Conservation (phyloP, 2,797 vertebrate species). For the Benthosema pterotum region DNA sequence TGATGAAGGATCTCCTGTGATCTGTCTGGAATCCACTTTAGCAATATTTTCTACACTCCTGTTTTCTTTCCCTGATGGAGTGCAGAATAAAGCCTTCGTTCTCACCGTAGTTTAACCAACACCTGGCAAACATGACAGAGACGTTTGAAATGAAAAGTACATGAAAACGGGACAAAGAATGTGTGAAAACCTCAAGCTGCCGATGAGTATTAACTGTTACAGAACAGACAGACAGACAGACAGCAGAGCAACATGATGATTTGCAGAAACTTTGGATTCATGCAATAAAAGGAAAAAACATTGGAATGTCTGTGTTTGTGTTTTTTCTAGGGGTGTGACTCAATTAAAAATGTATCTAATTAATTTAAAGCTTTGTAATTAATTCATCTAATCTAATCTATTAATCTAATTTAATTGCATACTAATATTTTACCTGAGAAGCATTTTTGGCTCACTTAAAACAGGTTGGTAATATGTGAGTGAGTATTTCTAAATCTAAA, state of each 20-base stretch:
- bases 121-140: constrained; percentile 4
- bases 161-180: background rate
- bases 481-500: too few species aligned
- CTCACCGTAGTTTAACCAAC: constrained; percentile 4
- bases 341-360: too few species aligned
- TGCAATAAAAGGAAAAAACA: constrained; percentile 57
- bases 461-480: too few species aligned
- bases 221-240: constrained; percentile 20
- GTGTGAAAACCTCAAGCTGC: constrained; percentile 6
- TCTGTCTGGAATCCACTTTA: too few species aligned
- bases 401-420: too few species aligned
- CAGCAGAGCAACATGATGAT: constrained; percentile 7
- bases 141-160: constrained; percentile 4
- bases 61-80: too few species aligned
- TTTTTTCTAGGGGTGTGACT: background rate
- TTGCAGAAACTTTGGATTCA: constrained; percentile 26
- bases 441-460: too few species aligned
- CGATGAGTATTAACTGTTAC: constrained; percentile 49
- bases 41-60: too few species aligned
- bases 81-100: background rate
- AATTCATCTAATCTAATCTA: too few species aligned
- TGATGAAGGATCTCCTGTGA: background rate
- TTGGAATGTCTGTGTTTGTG: constrained; percentile 9
- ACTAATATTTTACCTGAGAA: too few species aligned
- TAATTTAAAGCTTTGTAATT: too few species aligned